These are phyloP conservation scores for Megaustenia siamemsis DNA, from an alignment of 2,888 invertebrate species.

Conservation along the genomic window DNA sequence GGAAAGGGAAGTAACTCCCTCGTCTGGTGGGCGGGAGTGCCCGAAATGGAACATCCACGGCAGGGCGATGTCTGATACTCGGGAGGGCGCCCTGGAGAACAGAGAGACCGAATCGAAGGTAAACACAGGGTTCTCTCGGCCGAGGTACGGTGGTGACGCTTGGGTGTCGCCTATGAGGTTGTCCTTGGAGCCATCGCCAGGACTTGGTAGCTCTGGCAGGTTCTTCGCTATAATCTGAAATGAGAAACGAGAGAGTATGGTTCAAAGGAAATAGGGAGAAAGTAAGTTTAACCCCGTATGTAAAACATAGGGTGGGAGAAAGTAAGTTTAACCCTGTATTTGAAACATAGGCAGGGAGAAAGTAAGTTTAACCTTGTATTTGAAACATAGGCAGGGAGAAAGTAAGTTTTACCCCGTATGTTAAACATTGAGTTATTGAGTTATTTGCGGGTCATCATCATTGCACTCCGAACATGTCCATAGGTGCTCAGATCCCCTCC, in stretches of 20 bases:
- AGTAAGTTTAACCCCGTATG: too few species aligned
- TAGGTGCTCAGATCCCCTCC: too few species aligned
- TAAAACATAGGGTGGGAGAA: too few species aligned
- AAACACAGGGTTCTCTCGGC: constrained; percentile 57
- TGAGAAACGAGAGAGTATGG: background rate
- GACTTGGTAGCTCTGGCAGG: constrained; percentile 19
- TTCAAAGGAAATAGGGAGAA: background rate
- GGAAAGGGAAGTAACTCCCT: constrained; percentile 59
- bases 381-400: too few species aligned
- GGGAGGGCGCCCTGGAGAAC: constrained; percentile 56
- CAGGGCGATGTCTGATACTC: constrained; percentile 39
- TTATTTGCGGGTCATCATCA: too few species aligned
- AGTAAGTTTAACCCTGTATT: too few species aligned
- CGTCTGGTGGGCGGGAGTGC: constrained; percentile 53
- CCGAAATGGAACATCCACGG: constrained; percentile 44
- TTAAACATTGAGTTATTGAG: too few species aligned
- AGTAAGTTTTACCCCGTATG: too few species aligned
- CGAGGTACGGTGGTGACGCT: constrained; percentile 24
- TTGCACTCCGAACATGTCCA: too few species aligned
- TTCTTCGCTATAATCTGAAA: constrained; percentile 39
- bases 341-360: too few species aligned
- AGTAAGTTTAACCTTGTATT: too few species aligned
- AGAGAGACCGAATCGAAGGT: constrained; percentile 55
- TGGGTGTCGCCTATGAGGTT: constrained; percentile 23
- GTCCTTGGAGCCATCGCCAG: constrained; percentile 37